Base-by-base conservation (phyloP, 2,113 vertebrate species). In the Dendrocopos noguchii region DNA sequence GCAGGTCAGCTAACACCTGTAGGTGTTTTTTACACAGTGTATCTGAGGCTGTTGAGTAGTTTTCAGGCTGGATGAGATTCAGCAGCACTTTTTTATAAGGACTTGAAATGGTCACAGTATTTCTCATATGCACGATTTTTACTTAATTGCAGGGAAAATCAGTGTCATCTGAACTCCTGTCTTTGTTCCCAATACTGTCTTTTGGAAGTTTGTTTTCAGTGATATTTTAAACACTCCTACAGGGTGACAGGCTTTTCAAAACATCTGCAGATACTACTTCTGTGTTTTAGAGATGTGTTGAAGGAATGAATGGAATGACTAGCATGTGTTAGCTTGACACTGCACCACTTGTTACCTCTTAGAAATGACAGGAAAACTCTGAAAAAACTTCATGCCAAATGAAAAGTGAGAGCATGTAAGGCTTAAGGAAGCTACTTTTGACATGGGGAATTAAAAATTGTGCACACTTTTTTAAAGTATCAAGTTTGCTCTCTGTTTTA, bases 301-400 rank as follows among this genome's bases (percentile, higher is more conserved):
- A 86, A 95, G 94, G 91, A 94, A 91, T 88, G 65, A 93, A 42
- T 73, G 76, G 93, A 95, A 94, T 95, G 68, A 66, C 57, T 15
- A 42, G 79, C 50, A 86, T 73, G 39, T 71, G 59, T 84, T 90
- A 89, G 73, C 61, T 66, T 85, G 87, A 90, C 55, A 33, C 59
- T 78, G n/a, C 36, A 57, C 55, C 34, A 13, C 87, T 94, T 94
- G 61, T 44, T 92, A 84, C 78, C 42, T 91, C 67, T 56, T 89
- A 55, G 57, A 92, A 92, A 78, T 39, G 29, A 31, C 44, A 65
- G 61, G 56, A 50, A 57, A 72, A 66, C 90, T 85, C 80, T 65
- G 50, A 78, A 44, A 47, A 70, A 63, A 50, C 29, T 93, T 76
- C 63, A 18, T 75, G 7, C 36, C 44, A 88, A 44, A 50, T 64